Evolutionary conservation across 2,113 vertebrate species (phyloP).

Genomic region (Prunella himalayana): DNA sequence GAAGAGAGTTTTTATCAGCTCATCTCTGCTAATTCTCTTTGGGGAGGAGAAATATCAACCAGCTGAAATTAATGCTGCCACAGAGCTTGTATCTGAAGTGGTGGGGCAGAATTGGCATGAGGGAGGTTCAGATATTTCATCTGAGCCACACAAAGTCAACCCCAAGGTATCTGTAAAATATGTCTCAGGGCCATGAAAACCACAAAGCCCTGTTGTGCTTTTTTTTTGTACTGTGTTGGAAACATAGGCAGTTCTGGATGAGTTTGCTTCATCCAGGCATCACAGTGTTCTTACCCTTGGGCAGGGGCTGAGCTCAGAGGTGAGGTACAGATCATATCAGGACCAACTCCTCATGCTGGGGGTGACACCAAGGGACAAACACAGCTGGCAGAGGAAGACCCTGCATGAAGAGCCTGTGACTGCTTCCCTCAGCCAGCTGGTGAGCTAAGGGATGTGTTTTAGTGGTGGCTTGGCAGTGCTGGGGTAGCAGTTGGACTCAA

Average conservation of each 20-base stretch:
- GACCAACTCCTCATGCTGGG: fast-evolving
- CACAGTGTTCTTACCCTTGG: not conserved
- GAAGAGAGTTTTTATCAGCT: not conserved
- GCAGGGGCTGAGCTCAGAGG: not conserved
- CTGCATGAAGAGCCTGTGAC: fast-evolving
- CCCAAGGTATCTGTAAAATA: not conserved
- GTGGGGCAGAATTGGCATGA: not conserved
- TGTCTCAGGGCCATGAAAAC: not conserved
- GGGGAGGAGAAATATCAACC: not conserved
- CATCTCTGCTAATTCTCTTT: not conserved
- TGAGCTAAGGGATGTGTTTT: not conserved
- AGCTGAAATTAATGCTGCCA: not conserved
- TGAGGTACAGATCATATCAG: not conserved
- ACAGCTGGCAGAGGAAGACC: not conserved
- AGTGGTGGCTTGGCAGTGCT: not conserved
- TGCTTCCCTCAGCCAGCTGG: not conserved
- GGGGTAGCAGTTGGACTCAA: not conserved
- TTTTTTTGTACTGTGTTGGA: not conserved
- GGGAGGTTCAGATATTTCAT: not conserved
- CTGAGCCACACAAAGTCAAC: not conserved
- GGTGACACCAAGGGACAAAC: not conserved
- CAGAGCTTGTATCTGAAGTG: not conserved
- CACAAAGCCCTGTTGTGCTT: not conserved
- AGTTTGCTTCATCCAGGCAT: not conserved
- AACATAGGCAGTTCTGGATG: not conserved